A percentile compares a stretch with the other conserved stretches of the same genome.
phyloP scores from a whole-genome alignment of 2,888 invertebrate genomes.

The Eupithecia dodoneata region DNA sequence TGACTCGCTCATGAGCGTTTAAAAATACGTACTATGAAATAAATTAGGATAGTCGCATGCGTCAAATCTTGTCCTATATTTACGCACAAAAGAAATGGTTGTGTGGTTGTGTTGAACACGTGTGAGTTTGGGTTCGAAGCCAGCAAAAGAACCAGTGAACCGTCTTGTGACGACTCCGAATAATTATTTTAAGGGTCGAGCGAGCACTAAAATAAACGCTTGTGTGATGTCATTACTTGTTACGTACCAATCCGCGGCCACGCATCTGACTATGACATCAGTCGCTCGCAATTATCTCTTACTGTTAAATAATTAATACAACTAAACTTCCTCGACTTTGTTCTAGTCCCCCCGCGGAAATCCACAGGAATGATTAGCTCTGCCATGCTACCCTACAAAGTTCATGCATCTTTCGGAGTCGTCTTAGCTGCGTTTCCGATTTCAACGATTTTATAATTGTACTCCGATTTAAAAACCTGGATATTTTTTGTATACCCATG shows the following conservation, averaged over 20 bases:
- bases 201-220: slow-evolving; percentile 74
- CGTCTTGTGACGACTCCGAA: slow-evolving; percentile 62
- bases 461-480: no score
- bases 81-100: slow-evolving; percentile 36
- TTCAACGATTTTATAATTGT: not conserved
- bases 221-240: slow-evolving; percentile 81
- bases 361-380: not conserved
- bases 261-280: slow-evolving; percentile 79
- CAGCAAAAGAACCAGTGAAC: slow-evolving; percentile 52
- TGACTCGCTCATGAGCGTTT: not conserved
- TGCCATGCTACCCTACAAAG: not conserved
- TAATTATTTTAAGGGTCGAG: slow-evolving; percentile 77
- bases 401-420: not conserved
- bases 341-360: not conserved
- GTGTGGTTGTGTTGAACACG: slow-evolving; percentile 41
- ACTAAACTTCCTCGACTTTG: not conserved
- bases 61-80: slow-evolving; percentile 23
- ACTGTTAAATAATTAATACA: slow-evolving; percentile 61
- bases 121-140: slow-evolving; percentile 49
- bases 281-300: slow-evolving; percentile 67
- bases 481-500: no score
- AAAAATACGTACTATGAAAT: slow-evolving; percentile 6
- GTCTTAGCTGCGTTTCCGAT: not conserved
- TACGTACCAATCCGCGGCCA: slow-evolving; percentile 66
- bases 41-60: slow-evolving; percentile 20